Evolutionary conservation across 2,888 invertebrate genomes (phyloP), one percentile per base, ranked within the genome.

Genomic region (Selenia dentaria): DNA sequence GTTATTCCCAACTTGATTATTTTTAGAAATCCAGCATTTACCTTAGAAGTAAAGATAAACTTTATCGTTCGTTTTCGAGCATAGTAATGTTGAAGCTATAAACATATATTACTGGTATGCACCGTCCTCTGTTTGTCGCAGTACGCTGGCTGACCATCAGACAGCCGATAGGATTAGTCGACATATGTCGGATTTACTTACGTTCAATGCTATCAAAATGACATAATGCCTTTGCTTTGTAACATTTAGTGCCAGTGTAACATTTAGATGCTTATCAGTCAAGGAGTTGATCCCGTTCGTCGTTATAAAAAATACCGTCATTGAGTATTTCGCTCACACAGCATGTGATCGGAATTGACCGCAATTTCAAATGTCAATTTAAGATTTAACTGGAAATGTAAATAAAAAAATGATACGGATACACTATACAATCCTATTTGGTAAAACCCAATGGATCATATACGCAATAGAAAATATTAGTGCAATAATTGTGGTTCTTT

Each of bases 131-230:
- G 10, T 3, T 14, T 22, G 6, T 32, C 3, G 36, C n/a, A 29
- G 61, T 58, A 57, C 51, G 54, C 44, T 49, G 47, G 45, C 52
- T 54, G 56, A 54, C 66, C 65, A 68, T 60, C 56, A 59, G 64
- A 67, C 64, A 64, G 61, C 59, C 65, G 52, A 59, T 57, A 51
- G 75, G 74, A 75, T 78, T 79, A 79, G 61, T 57, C 63, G 59
- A 54, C 73, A 76, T 66, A 72, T 75, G 75, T 75, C 48, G 66
- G 69, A 59, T 73, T 74, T 67, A 55, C 55, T 16, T 59, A 20
- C 35, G 36, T 47, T 37, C 27, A 10, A 40, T 37, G 14, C 32
- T 12, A 48, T 32, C 38, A 24, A 16, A 33, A 38, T 48, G 47
- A 42, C 41, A 37, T 48, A 48, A 48, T 41, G 25, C 28, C 18